A percentile compares a stretch with the other conserved stretches of the same genome.
These are phyloP conservation scores for Flabesymbios commensalis DNA, from an alignment of 2,888 invertebrate species.

Conservation along the genomic window DNA sequence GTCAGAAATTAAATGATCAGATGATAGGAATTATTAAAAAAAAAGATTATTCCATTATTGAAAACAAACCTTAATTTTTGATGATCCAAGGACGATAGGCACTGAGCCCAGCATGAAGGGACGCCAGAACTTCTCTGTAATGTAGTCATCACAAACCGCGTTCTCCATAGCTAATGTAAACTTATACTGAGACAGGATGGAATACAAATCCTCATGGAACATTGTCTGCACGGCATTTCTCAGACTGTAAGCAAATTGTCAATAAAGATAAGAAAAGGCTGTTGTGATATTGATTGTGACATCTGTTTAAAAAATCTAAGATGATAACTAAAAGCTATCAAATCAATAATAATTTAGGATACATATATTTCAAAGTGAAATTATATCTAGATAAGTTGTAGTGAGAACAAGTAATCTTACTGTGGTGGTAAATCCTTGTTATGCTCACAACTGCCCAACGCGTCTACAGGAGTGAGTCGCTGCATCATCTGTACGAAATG, in stretches of 20 bases:
- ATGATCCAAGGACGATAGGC: conserved; percentile 81
- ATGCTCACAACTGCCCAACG: conserved; percentile 78
- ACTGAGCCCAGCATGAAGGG: conserved; percentile 78
- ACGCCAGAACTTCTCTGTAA: conserved; percentile 86
- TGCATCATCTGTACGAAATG: conserved; percentile 74
- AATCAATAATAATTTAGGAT: no score
- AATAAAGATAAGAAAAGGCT: neutral
- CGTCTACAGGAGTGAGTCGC: conserved; percentile 75
- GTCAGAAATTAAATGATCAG: neutral
- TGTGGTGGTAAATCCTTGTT: conserved; percentile 73
- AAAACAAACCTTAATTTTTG: conserved; percentile 66
- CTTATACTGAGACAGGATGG: conserved; percentile 68
- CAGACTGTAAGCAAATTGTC: conserved; percentile 30
- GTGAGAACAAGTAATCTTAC: conserved; percentile 58
- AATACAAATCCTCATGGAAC: conserved; percentile 48
- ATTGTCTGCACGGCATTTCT: conserved; percentile 36
- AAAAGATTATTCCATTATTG: neutral
- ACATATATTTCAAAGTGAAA: neutral
- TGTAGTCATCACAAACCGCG: conserved; percentile 80
- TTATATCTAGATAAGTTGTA: neutral
- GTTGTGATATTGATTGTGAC: neutral
- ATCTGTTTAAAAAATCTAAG: no score
- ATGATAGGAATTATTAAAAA: neutral
- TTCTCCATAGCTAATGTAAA: conserved; percentile 85
- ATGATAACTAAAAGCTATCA: no score